Base-by-base conservation (phyloP, 2,888 invertebrate species). In the Eupeodes luniger region DNA sequence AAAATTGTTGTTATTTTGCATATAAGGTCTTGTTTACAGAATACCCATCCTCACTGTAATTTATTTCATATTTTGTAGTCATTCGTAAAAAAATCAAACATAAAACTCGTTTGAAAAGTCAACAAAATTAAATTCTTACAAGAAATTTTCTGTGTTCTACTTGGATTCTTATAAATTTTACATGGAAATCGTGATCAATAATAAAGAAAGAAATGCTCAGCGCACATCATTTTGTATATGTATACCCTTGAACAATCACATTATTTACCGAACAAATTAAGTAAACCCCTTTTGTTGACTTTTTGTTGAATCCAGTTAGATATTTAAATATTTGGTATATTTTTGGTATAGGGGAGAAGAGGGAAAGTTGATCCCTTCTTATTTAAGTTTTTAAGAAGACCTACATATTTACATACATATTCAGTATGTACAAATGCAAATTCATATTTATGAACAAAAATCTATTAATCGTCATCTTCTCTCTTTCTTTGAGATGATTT, bases 121-220 rank as follows among this genome's bases (percentile, higher is more conserved):
- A 66, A 66, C 66, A 66, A 66, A 62, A 62, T 40, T 4, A 62
- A 49, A 27, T 27, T 47, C 7, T 49, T 27, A 27, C 57, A 11
- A 55, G 10, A 5, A 59, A 5, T 47, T 64, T 40, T 40, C 19
- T 47, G 9, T 5, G 11, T 47, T 64, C 44, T 44, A 19, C 19
- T 44, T 47, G 64, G 44, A 19, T 16, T 64, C 19, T 64, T 12
- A 12, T 14, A 59, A 64, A 47, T 64, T 27, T 27, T 64, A 64
- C 64, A 64, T 19, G 64, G 64, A 64, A 64, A 64, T n/a, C 64
- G 57, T 59, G 57, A 59, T 59, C 57, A 59, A 59, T 12, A 59
- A 57, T 57, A 12, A 59, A 59, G 14, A 14, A 59, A 34, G 5
- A 59, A 27, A 59, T 10, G 16, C 4, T 11, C 16, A 3, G 5